These are phyloP conservation scores for Caenorhabditis doughertyi DNA, from an alignment of 2,888 invertebrate species.

Conservation along the genomic window DNA sequence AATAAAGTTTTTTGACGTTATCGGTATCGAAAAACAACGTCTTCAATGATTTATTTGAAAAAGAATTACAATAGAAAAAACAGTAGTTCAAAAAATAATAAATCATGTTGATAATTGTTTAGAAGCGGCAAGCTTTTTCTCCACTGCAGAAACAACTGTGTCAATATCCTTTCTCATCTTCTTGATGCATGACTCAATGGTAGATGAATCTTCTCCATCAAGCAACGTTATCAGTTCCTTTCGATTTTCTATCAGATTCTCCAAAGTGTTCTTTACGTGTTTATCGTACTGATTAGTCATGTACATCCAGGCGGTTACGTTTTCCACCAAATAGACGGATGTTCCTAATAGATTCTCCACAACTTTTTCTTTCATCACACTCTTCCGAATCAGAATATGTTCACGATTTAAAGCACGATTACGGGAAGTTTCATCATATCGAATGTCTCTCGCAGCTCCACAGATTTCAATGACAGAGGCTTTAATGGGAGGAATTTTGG, in stretches of 20 bases:
- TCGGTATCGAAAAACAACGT: too few species aligned
- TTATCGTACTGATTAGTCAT: conserved; percentile 27
- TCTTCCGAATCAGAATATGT: conserved; percentile 27
- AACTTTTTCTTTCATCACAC: conserved; percentile 5
- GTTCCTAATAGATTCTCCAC: conserved; percentile 45
- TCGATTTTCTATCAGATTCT: conserved; percentile 22
- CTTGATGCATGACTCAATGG: neutral
- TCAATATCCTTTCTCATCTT: conserved; percentile 12
- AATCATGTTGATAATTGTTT: too few species aligned
- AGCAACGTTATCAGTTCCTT: conserved; percentile 1
- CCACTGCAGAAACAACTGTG: conserved; percentile 5
- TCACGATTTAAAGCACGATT: conserved; percentile 19
- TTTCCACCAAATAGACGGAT: conserved; percentile 26
- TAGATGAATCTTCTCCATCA: conserved; percentile 6
- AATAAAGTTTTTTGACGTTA: too few species aligned
- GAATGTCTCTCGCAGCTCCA: conserved; percentile 31
- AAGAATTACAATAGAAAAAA: too few species aligned
- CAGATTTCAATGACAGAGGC: conserved; percentile 21
- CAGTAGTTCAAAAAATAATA: too few species aligned
- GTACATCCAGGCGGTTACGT: conserved; percentile 51
- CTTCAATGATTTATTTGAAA: too few species aligned
- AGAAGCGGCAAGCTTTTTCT: too few species aligned
- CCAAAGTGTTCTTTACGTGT: conserved; percentile 11
- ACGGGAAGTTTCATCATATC: conserved; percentile 12
- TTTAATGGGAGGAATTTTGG: conserved; percentile 21